A percentile compares a stretch with the other conserved stretches of the same genome.
Conservation (phyloP, 2,888 invertebrate genomes). For the Digitonthophagus gazella region DNA sequence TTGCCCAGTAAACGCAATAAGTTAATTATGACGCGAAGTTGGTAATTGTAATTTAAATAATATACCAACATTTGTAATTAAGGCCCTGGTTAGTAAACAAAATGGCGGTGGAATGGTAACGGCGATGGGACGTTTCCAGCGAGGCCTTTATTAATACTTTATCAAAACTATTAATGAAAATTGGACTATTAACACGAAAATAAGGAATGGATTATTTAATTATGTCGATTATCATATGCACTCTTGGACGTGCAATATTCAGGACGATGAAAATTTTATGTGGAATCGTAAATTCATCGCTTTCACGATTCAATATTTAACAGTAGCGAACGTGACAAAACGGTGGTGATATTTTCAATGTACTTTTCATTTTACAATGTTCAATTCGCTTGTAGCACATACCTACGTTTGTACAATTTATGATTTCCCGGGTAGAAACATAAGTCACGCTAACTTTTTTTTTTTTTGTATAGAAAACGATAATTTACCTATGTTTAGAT, state of each 20-base stretch:
- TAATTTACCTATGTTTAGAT: slow-evolving; percentile 16
- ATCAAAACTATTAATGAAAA: slow-evolving; percentile 43
- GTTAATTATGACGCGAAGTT: slow-evolving; percentile 50
- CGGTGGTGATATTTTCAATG: slow-evolving; percentile 9
- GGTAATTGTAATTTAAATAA: slow-evolving; percentile 52
- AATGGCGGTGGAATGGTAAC: slow-evolving; percentile 34
- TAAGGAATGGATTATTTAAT: slow-evolving; percentile 27
- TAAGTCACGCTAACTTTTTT: slow-evolving; percentile 7
- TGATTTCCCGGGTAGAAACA: slow-evolving; percentile 5
- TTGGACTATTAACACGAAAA: slow-evolving; percentile 32
- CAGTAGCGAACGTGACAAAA: slow-evolving; percentile 8
- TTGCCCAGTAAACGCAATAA: slow-evolving; percentile 43
- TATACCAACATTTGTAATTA: slow-evolving; percentile 49
- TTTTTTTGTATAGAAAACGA: slow-evolving; percentile 4
- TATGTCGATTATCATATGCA: slow-evolving; percentile 22
- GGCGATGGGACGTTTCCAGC: slow-evolving; percentile 11
- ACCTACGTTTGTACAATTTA: slow-evolving; percentile 3
- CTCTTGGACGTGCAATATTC: background rate
- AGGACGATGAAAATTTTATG: slow-evolving; percentile 1
- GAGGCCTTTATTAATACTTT: slow-evolving; percentile 38
- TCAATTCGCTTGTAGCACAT: too few species aligned
- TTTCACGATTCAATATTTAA: background rate
- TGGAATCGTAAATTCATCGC: background rate
- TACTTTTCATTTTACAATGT: slow-evolving; percentile 2
- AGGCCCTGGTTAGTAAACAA: slow-evolving; percentile 44